Conservation (phyloP, 1,140 invertebrate genomes). For the Cydia fagiglandana region DNA sequence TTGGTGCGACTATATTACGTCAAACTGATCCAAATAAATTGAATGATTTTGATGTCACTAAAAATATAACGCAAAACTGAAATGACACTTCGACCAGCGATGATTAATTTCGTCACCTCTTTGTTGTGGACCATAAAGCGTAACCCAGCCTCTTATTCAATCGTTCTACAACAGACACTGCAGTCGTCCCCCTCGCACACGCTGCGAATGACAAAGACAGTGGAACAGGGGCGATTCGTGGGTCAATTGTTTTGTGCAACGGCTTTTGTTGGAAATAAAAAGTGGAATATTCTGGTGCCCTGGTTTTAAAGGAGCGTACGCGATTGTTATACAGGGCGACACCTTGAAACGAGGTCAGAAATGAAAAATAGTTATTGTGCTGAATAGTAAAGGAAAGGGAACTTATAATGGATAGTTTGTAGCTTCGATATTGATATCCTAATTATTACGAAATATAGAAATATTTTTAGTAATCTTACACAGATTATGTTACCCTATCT, state of each 20-base stretch:
- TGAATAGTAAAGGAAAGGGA: background rate
- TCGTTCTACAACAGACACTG: conserved; percentile 21
- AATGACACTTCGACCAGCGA: conserved; percentile 34
- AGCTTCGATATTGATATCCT: no score
- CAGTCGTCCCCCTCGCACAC: background rate
- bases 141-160: conserved; percentile 44
- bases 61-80: background rate
- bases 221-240: conserved; percentile 35
- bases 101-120: conserved; percentile 65
- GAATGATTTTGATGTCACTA: background rate
- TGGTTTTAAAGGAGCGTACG: background rate
- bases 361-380: background rate
- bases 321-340: background rate
- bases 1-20: background rate
- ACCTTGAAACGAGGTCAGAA: conserved; percentile 1
- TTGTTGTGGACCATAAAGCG: conserved; percentile 58
- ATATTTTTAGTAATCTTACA: no score
- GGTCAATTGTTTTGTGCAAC: conserved; percentile 56
- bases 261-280: conserved; percentile 49
- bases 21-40: background rate
- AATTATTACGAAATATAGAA: no score
- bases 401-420: no score
- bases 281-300: conserved; percentile 16
- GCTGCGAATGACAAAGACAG: conserved; percentile 15
- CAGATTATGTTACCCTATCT: no score